Evolutionary conservation across 2,797 vertebrate genomes (phyloP), one percentile per base, ranked within the genome.

Genomic region (Tinamus major): DNA sequence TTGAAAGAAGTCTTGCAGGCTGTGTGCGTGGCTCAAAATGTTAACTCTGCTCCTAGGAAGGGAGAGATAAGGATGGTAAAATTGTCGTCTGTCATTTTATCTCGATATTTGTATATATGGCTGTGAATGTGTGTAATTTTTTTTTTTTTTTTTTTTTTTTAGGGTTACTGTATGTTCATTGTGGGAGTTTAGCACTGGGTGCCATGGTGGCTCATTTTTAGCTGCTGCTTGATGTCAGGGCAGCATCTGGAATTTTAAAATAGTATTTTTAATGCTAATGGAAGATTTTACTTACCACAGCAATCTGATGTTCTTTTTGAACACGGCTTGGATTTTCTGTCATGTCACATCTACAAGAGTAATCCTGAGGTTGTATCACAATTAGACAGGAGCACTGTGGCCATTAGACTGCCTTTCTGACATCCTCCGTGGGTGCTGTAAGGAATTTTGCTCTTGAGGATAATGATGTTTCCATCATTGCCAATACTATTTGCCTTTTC

Each of bases 381-480:
- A 59, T 69, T 79, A 95, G 77, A 79, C 84, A 94, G 82, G 84
- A 90, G 85, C 95, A 70, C 84, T 95, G 85, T 80, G 92, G 83
- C 79, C 85, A 85, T 96, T 96, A 95, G 93, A 93, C 93, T 84
- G 85, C 56, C 59, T 91, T 95, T 95, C 79, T 87, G 92, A 59
- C 37, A 93, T 85, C 79, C 77, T 21, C 79, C 53, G 35, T 79
- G 93, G 17, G 58, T 79, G 69, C 93, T 87, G 72, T 89, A 68
- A 88, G 65, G 75, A 96, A 90, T 96, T 95, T 96, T 93, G 35
- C 91, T 94, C 93, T 83, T 93, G 82, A 92, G 89, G 86, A 63
- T 87, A 81, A 91, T 89, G 79, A 63, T 77, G 82, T 16, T 79
- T 87, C 74, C 13, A 21, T 94, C 96, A 94, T 95, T 95, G 63